Percentiles rank a stretch among this genome's conserved stretches.
These are phyloP conservation scores for Cordilura impudica DNA, from an alignment of 2,888 invertebrate genomes.

Conservation along the genomic window DNA sequence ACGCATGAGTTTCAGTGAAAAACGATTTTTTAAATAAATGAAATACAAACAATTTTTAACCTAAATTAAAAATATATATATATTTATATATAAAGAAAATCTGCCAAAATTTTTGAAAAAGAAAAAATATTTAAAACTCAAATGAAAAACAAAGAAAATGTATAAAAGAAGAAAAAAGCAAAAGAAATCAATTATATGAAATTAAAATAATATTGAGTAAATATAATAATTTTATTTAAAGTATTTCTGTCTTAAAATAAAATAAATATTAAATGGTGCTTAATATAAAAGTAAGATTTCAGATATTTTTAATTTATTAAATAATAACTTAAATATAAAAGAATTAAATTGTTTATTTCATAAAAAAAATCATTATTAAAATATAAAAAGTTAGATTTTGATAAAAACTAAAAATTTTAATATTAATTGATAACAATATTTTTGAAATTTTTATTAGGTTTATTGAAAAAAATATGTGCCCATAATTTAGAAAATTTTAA, in stretches of 20 bases:
- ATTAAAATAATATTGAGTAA: constrained; percentile 46
- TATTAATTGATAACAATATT: too few relatives aligned
- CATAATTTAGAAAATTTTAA: too few relatives aligned
- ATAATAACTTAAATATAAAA: too few relatives aligned
- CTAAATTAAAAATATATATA: constrained; percentile 4
- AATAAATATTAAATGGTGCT: constrained; percentile 45
- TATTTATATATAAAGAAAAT: constrained; percentile 14
- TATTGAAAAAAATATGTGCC: too few relatives aligned
- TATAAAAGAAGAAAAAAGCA: constrained; percentile 62
- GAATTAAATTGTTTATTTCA: too few relatives aligned
- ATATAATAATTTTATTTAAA: constrained; percentile 60
- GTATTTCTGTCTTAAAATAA: constrained; percentile 2
- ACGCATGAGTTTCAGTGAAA: constrained; percentile 35
- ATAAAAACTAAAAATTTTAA: too few relatives aligned
- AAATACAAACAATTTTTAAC: constrained; percentile 14
- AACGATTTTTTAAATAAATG: constrained; percentile 31
- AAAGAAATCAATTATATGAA: constrained; percentile 52
- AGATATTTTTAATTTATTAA: not conserved
- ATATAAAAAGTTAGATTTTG: too few relatives aligned
- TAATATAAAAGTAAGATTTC: not conserved
- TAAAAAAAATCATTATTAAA: too few relatives aligned
- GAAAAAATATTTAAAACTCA: constrained; percentile 10
- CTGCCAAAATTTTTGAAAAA: constrained; percentile 42
- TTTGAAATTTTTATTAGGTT: too few relatives aligned
- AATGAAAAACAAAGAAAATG: constrained; percentile 64